These are phyloP conservation scores for Oryctolagus cuniculus DNA, from an alignment of 2,113 vertebrate genomes.

Conservation along the genomic window DNA sequence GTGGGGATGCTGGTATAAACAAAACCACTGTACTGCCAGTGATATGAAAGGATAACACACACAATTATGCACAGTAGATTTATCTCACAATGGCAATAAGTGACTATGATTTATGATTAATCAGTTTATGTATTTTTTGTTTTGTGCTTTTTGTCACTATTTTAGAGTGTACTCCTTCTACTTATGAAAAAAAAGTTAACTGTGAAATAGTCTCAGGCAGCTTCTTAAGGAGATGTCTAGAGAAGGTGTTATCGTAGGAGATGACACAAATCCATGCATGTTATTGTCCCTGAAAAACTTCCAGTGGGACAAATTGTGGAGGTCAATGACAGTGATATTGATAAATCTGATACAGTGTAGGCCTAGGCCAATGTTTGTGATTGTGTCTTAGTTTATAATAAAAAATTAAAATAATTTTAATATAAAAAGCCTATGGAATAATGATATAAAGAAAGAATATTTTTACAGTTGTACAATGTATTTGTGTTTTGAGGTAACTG, in stretches of 20 bases:
- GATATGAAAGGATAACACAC: neutral
- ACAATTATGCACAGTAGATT: too few relatives aligned
- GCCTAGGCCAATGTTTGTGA: too few relatives aligned
- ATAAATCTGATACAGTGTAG: neutral
- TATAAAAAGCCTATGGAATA: neutral
- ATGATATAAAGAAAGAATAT: neutral
- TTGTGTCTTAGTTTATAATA: neutral
- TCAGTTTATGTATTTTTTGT: neutral
- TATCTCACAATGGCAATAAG: neutral
- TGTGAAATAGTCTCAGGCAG: neutral
- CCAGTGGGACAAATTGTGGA: neutral
- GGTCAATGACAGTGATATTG: neutral
- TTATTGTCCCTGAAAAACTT: neutral
- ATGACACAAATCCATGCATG: neutral
- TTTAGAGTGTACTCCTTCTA: neutral
- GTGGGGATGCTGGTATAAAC: neutral
- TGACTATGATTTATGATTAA: neutral
- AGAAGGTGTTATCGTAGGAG: neutral
- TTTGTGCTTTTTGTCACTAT: neutral
- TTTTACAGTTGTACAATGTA: neutral
- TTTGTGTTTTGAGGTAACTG: neutral
- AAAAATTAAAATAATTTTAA: neutral
- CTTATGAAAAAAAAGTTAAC: neutral
- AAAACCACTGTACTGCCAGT: neutral
- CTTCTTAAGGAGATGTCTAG: neutral